phyloP scores from a whole-genome alignment of 2,113 vertebrate genomes.

The Stigmatopora argus region DNA sequence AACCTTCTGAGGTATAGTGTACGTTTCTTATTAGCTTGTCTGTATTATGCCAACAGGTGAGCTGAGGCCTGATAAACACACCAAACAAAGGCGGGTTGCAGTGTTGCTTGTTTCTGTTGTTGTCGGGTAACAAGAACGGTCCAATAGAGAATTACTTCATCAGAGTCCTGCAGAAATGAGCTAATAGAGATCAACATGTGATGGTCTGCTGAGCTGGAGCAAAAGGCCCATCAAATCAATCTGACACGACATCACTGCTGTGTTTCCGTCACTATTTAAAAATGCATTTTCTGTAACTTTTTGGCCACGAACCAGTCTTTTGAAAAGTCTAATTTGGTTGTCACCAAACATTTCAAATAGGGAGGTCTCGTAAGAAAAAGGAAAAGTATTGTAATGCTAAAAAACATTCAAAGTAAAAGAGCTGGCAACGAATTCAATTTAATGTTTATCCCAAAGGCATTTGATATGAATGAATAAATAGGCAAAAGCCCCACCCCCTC shows the following conservation, averaged over 20 bases:
- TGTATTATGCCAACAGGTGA: not conserved
- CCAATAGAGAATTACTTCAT: constrained; percentile 22
- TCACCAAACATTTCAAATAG: not conserved
- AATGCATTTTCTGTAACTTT: constrained; percentile 12
- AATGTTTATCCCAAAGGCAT: too few relatives aligned
- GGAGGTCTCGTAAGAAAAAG: not conserved
- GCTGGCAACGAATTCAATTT: too few relatives aligned
- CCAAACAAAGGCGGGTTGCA: not conserved
- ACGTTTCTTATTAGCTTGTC: too few relatives aligned
- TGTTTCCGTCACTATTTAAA: constrained; percentile 32
- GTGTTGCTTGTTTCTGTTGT: constrained; percentile 13
- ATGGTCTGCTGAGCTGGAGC: constrained; percentile 49
- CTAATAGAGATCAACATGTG: constrained; percentile 32
- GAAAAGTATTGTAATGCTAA: not conserved
- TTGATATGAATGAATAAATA: constrained; percentile 3
- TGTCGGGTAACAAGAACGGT: constrained; percentile 2
- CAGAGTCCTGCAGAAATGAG: constrained; percentile 12
- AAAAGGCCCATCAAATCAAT: constrained; percentile 31
- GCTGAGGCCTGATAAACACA: not conserved
- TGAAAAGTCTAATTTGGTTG: too few relatives aligned
- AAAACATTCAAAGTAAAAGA: not conserved
- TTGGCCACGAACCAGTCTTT: constrained; percentile 12
- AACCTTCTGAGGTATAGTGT: too few relatives aligned
- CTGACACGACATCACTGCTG: constrained; percentile 29
- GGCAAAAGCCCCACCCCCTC: not conserved